These are phyloP conservation scores for Cassiopea andromeda DNA, from an alignment of 30 jellyfish, hydroid and myxozoan genomes.

Conservation along the genomic window DNA sequence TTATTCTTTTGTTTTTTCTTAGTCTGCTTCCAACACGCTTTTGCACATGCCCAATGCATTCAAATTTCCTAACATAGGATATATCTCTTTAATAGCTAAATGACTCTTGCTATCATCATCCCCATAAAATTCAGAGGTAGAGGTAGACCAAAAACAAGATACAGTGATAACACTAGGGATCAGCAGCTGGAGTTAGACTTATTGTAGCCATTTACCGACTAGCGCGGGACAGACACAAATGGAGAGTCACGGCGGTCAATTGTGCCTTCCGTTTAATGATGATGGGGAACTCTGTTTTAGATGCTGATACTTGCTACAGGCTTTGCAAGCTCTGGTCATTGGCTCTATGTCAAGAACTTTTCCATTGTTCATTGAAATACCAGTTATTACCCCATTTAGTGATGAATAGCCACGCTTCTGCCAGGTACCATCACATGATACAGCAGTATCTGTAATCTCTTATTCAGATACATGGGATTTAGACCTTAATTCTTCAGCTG, in stretches of 20 bases:
- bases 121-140: constrained; percentile 17
- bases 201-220: no score
- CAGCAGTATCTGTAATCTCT: neutral
- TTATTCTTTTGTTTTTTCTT: constrained; percentile 19
- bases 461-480: neutral
- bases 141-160: no score
- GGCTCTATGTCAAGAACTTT: constrained; percentile 10
- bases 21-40: constrained; percentile 54
- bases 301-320: neutral
- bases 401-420: constrained; percentile 10
- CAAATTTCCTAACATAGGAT: constrained; percentile 39
- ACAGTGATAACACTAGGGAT: no score
- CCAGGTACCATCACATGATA: constrained; percentile 15
- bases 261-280: neutral
- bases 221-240: no score
- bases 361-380: constrained; percentile 7
- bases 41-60: constrained; percentile 73
- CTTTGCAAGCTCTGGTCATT: neutral
- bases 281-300: neutral
- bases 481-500: neutral
- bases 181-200: no score
- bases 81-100: constrained; percentile 7
- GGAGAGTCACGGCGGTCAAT: neutral
- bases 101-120: constrained; percentile 52
- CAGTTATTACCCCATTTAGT: neutral